Conservation (phyloP, 2,888 invertebrate genomes). For the Galerucella nymphaeae region DNA sequence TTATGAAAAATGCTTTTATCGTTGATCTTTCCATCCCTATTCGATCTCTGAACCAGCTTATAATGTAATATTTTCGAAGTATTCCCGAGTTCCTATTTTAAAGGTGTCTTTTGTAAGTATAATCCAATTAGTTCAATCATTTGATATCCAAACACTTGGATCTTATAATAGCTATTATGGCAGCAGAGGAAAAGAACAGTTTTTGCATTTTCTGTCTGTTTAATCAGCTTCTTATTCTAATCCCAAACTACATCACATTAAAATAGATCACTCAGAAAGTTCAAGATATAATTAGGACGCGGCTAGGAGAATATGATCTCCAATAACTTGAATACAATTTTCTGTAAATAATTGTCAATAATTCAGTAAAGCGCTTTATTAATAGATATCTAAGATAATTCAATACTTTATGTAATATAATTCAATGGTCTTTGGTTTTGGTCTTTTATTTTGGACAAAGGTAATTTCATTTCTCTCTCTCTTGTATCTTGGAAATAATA, state of each 20-base stretch:
- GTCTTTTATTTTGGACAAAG: too few relatives aligned
- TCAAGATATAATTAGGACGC: not conserved
- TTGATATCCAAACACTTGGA: slow-evolving; percentile 29
- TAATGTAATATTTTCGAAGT: slow-evolving; percentile 14
- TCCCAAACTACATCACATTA: not conserved
- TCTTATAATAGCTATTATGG: slow-evolving; percentile 10
- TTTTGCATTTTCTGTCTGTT: not conserved
- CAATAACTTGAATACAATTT: too few relatives aligned
- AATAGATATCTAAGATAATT: too few relatives aligned
- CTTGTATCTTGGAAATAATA: too few relatives aligned
- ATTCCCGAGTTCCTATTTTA: slow-evolving; percentile 1
- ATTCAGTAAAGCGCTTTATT: too few relatives aligned
- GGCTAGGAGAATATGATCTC: not conserved
- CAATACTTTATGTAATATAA: too few relatives aligned
- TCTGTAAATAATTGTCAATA: too few relatives aligned
- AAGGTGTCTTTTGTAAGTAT: slow-evolving; percentile 17
- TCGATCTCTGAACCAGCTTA: slow-evolving; percentile 1
- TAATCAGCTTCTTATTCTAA: not conserved
- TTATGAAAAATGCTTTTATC: not conserved
- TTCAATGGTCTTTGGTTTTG: too few relatives aligned
- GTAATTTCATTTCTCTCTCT: too few relatives aligned
- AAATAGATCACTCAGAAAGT: not conserved
- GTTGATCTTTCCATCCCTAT: not conserved
- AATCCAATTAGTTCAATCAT: slow-evolving; percentile 26
- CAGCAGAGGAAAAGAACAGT: not conserved